Conservation (phyloP, 2,888 invertebrate species). For the Xanthorhoe spadicearia region DNA sequence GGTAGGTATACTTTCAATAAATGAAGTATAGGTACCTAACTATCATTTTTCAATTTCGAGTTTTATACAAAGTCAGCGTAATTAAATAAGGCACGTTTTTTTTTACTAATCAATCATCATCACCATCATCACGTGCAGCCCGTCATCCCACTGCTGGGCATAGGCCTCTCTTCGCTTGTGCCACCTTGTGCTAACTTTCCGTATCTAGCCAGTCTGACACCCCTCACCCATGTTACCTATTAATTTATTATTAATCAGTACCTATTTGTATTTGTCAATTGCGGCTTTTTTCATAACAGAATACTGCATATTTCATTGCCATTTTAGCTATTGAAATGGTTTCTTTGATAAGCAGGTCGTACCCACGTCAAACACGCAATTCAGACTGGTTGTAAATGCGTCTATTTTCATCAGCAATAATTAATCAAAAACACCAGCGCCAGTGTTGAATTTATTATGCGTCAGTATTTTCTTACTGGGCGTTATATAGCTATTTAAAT, state of each 20-base stretch:
- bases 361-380: background rate
- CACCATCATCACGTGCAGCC: no score
- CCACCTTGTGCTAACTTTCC: no score
- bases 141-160: no score
- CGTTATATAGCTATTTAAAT: background rate
- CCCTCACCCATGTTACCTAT: no score
- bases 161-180: no score
- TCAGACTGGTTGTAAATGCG: slow-evolving; percentile 20
- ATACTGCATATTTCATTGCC: background rate
- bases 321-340: background rate
- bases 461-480: slow-evolving; percentile 1
- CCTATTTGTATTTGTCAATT: background rate
- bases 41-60: background rate
- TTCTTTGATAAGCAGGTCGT: background rate
- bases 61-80: background rate
- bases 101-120: background rate
- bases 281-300: background rate
- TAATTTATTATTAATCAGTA: no score
- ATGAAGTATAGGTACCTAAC: no score
- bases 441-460: slow-evolving; percentile 24
- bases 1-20: no score
- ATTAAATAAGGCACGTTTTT: background rate
- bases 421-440: slow-evolving; percentile 10
- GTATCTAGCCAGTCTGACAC: no score
- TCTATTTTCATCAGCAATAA: slow-evolving; percentile 11